phyloP scores from a whole-genome alignment of 2,113 vertebrate species.

The Salvelinus fontinalis region DNA sequence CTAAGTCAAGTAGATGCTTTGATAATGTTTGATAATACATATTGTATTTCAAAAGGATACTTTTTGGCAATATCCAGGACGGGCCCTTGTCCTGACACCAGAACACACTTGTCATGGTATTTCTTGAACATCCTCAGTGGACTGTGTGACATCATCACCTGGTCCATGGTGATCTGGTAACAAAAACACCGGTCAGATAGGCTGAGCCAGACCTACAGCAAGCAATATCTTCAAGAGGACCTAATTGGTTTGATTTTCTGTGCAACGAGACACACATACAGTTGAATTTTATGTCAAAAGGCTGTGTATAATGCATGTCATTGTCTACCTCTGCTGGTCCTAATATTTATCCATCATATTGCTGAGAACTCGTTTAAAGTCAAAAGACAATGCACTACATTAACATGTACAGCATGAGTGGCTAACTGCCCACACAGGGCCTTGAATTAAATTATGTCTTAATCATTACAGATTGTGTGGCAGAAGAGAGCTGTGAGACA shows the following conservation, averaged over 20 bases:
- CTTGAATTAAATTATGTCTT: not conserved
- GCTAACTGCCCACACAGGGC: not conserved
- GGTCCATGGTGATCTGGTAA: constrained; percentile 83
- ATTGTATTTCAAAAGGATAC: constrained; percentile 72
- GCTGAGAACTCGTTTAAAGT: too few species aligned
- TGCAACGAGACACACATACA: too few species aligned
- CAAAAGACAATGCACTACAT: not conserved
- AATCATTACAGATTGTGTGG: not conserved
- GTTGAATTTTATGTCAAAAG: too few species aligned
- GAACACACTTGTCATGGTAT: constrained; percentile 86
- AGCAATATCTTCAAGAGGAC: too few species aligned
- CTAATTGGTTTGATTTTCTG: too few species aligned
- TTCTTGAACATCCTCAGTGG: constrained; percentile 87
- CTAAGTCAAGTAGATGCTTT: not conserved
- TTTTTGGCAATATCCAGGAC: constrained; percentile 88
- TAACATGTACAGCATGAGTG: too few species aligned
- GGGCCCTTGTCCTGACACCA: constrained; percentile 90
- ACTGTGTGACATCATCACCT: constrained; percentile 91
- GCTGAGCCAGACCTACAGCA: not conserved
- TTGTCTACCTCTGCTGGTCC: too few species aligned
- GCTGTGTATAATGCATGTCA: too few species aligned
- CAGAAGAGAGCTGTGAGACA: constrained; percentile 9
- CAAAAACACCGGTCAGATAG: constrained; percentile 16
- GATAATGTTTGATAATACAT: not conserved
- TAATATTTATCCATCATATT: too few species aligned